Conservation (phyloP, 2,113 vertebrate genomes). For the Myocastor coypus region DNA sequence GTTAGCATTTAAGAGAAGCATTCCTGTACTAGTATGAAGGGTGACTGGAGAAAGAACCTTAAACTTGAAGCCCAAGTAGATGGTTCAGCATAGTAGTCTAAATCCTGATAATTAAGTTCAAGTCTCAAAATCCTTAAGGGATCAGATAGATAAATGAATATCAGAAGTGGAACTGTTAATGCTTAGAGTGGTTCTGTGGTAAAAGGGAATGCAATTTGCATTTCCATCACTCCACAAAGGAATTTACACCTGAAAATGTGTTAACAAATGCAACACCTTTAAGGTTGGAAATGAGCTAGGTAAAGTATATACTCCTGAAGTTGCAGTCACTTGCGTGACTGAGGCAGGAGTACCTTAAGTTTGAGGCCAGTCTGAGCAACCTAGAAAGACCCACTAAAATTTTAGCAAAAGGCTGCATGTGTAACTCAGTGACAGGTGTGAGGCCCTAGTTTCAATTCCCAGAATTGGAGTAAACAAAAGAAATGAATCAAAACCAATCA, state of each 20-base stretch:
- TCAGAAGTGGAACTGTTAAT: not conserved
- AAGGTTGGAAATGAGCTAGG: not conserved
- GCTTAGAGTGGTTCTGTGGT: not conserved
- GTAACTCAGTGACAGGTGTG: not conserved
- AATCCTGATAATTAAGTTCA: not conserved
- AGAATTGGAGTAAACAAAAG: not conserved
- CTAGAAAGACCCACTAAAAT: not conserved
- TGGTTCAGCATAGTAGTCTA: not conserved
- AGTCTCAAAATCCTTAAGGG: constrained; percentile 17
- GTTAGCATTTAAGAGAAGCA: constrained; percentile 14
- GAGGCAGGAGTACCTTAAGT: not conserved
- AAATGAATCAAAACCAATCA: not conserved
- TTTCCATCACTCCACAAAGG: not conserved
- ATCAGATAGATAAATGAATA: not conserved
- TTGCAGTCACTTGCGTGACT: not conserved
- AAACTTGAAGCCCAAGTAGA: not conserved
- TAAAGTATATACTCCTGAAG: not conserved
- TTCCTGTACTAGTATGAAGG: not conserved
- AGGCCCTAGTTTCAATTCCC: not conserved
- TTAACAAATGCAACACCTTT: not conserved
- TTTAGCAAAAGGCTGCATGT: not conserved
- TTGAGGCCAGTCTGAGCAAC: not conserved
- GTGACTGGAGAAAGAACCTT: constrained; percentile 3
- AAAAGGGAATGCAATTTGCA: not conserved
- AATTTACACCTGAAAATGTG: constrained; percentile 24